A percentile compares a stretch with the other conserved stretches of the same genome.
These are phyloP conservation scores for Hippolais icterina DNA, from an alignment of 2,113 vertebrate species.

Conservation along the genomic window DNA sequence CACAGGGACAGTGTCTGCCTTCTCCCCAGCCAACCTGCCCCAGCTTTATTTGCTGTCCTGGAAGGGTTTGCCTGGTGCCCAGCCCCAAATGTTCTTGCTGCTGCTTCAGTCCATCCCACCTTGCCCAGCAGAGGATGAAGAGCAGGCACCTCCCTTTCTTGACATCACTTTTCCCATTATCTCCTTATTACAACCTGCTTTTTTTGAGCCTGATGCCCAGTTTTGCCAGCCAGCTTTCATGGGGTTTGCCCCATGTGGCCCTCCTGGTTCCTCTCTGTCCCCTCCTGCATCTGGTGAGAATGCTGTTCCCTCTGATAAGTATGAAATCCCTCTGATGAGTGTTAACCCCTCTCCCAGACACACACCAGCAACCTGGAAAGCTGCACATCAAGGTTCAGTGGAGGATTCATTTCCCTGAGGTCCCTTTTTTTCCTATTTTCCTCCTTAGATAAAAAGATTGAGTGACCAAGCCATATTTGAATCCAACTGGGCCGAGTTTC, in stretches of 20 bases:
- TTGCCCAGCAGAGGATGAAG: neutral
- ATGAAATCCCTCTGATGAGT: neutral
- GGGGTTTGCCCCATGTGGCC: neutral
- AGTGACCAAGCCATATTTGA: neutral
- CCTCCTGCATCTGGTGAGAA: neutral
- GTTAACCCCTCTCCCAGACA: neutral
- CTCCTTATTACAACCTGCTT: neutral
- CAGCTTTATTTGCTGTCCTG: neutral
- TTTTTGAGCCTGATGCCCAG: neutral
- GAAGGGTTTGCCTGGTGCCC: neutral
- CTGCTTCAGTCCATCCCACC: neutral
- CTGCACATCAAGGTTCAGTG: neutral
- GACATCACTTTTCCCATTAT: neutral
- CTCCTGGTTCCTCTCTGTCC: neutral
- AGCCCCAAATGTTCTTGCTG: neutral
- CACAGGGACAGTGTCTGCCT: accelerated
- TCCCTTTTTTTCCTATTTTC: neutral
- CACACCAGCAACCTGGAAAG: neutral
- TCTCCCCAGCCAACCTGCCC: neutral
- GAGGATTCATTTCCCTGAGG: neutral
- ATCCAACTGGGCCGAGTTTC: neutral
- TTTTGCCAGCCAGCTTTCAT: neutral
- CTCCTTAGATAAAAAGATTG: neutral
- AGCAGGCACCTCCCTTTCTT: neutral
- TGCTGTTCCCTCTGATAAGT: neutral